A percentile compares a stretch with the other conserved stretches of the same genome.
These are phyloP conservation scores for Plectrocnemia conspersa DNA, from an alignment of 1,140 invertebrate genomes.

Conservation along the genomic window DNA sequence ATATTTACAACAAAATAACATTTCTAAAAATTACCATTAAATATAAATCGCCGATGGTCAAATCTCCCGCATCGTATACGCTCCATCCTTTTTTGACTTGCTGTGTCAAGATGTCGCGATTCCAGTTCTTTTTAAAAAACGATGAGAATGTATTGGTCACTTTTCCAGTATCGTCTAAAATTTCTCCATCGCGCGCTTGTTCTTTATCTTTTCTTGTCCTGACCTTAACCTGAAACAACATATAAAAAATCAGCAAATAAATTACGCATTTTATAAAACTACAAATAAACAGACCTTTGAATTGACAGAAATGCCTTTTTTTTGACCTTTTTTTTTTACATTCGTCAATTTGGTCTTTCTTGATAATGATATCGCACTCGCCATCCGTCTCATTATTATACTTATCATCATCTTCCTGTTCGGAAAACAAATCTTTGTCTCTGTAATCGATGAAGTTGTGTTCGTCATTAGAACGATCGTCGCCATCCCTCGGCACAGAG, in stretches of 20 bases:
- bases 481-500: constrained; percentile 5
- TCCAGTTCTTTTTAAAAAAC: constrained; percentile 36
- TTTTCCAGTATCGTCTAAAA: constrained; percentile 10
- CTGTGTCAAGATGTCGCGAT: constrained; percentile 46
- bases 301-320: constrained; percentile 5
- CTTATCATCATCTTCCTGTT: constrained; percentile 50
- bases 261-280: constrained; percentile 3
- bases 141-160: constrained; percentile 12
- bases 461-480: constrained; percentile 18
- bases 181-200: not conserved
- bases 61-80: constrained; percentile 62
- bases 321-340: too few species aligned
- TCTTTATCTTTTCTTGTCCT: constrained; percentile 26
- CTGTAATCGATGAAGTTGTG: constrained; percentile 30
- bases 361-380: constrained; percentile 37
- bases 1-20: too few species aligned
- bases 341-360: too few species aligned
- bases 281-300: constrained; percentile 19
- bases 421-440: constrained; percentile 48
- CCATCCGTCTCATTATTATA: constrained; percentile 47
- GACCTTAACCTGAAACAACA: constrained; percentile 14
- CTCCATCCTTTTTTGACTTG: constrained; percentile 77
- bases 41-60: constrained; percentile 87
- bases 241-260: not conserved
- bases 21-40: constrained; percentile 61